Percentiles rank a stretch among this genome's conserved stretches.
phyloP scores from a whole-genome alignment of 2,797 vertebrate genomes.

The Lerista edwardsae region DNA sequence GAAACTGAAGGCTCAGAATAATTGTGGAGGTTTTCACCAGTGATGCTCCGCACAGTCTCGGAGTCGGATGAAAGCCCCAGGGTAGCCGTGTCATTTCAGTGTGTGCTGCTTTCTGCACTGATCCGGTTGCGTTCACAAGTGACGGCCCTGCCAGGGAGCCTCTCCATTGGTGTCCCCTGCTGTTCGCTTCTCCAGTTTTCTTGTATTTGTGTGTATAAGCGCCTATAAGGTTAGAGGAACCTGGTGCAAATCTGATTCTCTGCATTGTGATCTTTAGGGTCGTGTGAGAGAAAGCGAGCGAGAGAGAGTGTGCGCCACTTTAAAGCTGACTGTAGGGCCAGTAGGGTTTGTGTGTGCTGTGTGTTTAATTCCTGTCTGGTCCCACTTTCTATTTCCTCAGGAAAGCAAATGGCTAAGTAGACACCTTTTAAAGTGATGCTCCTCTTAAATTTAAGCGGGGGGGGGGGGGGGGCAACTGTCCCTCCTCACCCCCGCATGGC shows the following conservation, averaged over 20 bases:
- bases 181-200: neutral
- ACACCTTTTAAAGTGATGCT: too few species aligned
- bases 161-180: neutral
- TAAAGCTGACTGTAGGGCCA: neutral
- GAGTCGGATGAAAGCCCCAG: neutral
- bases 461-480: too few species aligned
- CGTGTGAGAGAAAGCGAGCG: neutral
- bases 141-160: too few species aligned
- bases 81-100: neutral
- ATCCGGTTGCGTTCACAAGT: neutral
- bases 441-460: too few species aligned
- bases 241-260: neutral
- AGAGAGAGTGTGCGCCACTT: neutral
- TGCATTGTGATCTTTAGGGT: neutral
- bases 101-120: neutral
- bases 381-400: neutral
- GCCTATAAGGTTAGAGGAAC: neutral
- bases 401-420: neutral
- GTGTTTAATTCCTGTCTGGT: conserved; percentile 40
- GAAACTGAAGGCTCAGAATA: neutral
- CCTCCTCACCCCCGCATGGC: too few species aligned
- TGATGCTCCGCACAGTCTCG: neutral
- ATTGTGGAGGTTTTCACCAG: neutral
- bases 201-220: neutral
- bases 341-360: neutral